These are phyloP conservation scores for Sebastes schlegelii DNA, from an alignment of 2,113 vertebrate species.

Conservation along the genomic window DNA sequence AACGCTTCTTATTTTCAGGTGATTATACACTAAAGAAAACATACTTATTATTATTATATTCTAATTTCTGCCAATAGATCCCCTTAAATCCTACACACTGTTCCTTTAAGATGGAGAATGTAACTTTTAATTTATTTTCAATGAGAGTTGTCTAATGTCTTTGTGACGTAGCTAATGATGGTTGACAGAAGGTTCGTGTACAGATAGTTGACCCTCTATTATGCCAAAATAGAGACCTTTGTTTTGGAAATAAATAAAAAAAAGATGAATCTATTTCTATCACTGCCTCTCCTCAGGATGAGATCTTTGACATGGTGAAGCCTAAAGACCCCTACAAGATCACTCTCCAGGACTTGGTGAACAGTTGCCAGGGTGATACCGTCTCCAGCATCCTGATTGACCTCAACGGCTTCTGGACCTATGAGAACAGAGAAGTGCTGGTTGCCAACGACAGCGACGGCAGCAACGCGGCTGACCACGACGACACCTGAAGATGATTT, in stretches of 20 bases:
- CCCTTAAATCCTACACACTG: no score
- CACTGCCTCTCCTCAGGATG: conserved; percentile 86
- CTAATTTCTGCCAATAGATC: no score
- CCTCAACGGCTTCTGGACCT: conserved; percentile 98
- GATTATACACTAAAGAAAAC: no score
- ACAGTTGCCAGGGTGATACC: conserved; percentile 97
- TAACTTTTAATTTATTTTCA: no score
- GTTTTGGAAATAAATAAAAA: background rate
- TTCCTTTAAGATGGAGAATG: no score
- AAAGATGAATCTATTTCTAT: background rate
- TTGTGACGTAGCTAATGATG: no score
- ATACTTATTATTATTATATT: no score
- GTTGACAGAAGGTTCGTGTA: no score
- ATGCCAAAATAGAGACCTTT: background rate
- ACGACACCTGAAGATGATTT: conserved; percentile 86
- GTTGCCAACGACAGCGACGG: conserved; percentile 91
- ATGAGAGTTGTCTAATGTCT: no score
- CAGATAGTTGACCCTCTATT: no score
- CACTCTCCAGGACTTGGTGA: conserved; percentile 97
- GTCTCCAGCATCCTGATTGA: conserved; percentile 98
- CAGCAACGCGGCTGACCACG: conserved; percentile 85
- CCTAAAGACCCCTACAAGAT: conserved; percentile 96
- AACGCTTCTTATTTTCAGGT: no score
- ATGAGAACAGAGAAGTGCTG: conserved; percentile 97
- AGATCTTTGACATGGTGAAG: conserved; percentile 99